A percentile compares a stretch with the other conserved stretches of the same genome.
Evolutionary conservation across 2,113 vertebrate genomes (phyloP).

Genomic region (Physeter macrocephalus): DNA sequence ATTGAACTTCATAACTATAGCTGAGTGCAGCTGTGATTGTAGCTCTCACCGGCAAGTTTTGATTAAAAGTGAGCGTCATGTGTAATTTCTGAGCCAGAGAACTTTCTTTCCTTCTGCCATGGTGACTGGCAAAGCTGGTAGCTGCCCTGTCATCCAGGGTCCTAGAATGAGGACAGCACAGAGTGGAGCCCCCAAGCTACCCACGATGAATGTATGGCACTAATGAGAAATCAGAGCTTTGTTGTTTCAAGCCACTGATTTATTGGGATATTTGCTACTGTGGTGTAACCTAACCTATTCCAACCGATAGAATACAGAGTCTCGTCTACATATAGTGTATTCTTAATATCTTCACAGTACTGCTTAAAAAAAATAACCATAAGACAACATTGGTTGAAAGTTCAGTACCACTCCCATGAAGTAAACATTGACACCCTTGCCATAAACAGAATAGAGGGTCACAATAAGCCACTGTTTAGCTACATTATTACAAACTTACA

Average conservation of each 20-base stretch:
- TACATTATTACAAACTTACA: not conserved
- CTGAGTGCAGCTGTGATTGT: not conserved
- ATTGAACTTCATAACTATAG: not conserved
- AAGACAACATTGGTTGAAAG: not conserved
- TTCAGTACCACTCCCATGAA: not conserved
- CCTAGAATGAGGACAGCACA: not conserved
- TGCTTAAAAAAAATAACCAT: not conserved
- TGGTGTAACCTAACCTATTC: not conserved
- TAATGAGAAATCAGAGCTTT: not conserved
- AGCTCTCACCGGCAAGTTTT: not conserved
- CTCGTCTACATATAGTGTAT: not conserved
- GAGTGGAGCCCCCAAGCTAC: not conserved
- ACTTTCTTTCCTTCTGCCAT: not conserved
- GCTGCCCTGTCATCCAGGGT: not conserved
- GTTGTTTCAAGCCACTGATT: not conserved
- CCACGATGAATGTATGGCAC: not conserved
- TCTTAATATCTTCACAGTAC: not conserved
- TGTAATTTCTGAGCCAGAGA: not conserved
- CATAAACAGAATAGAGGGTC: not conserved
- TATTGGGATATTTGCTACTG: not conserved
- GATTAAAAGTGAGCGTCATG: slow-evolving; percentile 17
- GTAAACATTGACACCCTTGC: not conserved
- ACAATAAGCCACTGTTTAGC: not conserved
- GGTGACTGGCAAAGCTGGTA: not conserved
- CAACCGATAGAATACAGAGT: not conserved